Evolutionary conservation across 1,140 invertebrate genomes (phyloP).

Genomic region (Drosophila gunungcola): DNA sequence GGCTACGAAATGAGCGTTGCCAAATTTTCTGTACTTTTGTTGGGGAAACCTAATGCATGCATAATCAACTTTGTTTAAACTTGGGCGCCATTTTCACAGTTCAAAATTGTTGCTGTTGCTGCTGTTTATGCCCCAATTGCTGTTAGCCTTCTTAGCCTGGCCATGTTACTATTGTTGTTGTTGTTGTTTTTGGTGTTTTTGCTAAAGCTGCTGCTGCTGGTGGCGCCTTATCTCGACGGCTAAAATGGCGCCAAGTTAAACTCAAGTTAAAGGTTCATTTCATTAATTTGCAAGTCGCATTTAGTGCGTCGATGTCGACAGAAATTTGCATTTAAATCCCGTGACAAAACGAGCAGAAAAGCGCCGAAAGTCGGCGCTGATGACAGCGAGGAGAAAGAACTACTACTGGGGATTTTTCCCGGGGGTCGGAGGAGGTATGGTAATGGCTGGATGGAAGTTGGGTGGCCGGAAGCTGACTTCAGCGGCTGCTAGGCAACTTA

Average conservation of each 20-base stretch:
- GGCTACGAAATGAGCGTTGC: constrained; percentile 77
- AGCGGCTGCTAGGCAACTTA: constrained; percentile 39
- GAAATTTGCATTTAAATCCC: constrained; percentile 82
- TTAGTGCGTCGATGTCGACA: constrained; percentile 80
- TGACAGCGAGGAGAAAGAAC: constrained; percentile 19
- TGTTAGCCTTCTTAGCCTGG: constrained; percentile 35
- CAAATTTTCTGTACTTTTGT: constrained; percentile 71
- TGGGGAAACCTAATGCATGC: constrained; percentile 80
- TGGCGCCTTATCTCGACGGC: constrained; percentile 73
- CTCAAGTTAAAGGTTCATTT: constrained; percentile 83
- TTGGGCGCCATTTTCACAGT: constrained; percentile 67
- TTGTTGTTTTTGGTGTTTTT: constrained; percentile 16
- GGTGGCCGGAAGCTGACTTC: constrained; percentile 40
- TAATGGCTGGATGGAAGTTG: not conserved
- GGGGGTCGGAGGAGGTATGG: constrained; percentile 13
- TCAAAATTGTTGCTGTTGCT: constrained; percentile 43
- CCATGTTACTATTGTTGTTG: constrained; percentile 2
- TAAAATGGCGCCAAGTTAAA: constrained; percentile 80
- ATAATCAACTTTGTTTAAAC: constrained; percentile 83
- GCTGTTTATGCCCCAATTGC: constrained; percentile 75
- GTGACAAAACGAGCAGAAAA: constrained; percentile 78
- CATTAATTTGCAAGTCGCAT: constrained; percentile 83
- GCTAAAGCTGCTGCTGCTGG: constrained; percentile 31
- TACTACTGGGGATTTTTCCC: constrained; percentile 20
- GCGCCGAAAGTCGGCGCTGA: constrained; percentile 40